Evolutionary conservation across 2,888 invertebrate species (phyloP), one percentile per base, ranked within the genome.

Genomic region (Pseudeuparius sepicola): DNA sequence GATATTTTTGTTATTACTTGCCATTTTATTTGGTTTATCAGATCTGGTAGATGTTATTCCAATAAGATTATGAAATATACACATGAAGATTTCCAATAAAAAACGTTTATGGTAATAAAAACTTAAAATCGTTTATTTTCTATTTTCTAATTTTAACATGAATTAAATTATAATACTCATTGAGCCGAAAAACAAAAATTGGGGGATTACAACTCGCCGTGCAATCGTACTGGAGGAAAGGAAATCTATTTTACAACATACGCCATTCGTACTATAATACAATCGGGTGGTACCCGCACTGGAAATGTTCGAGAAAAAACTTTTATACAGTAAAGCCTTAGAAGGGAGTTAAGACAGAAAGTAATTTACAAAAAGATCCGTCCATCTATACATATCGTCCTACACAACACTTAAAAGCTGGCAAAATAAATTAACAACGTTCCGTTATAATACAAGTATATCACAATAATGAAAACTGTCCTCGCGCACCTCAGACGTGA

Each of bases 401-500:
- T 51, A 53, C 49, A 55, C 54, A 50, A 57, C 57, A 57, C 55
- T 51, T 52, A 54, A 56, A 57, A 57, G 57, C 54, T 48, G 48
- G n/a, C n/a, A 47, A 52, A 56, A 59, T 57, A 58, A 59, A 57
- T 56, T 57, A 59, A 55, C 50, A 52, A 36, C 41, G 47, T 49
- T 50, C 46, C 47, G 54, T 53, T 55, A 55, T 53, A 50, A 43
- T 56, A 57, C 54, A 54, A 50, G 33, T 52, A 56, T 57, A 58
- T 58, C 57, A 58, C 57, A 57, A 52, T 54, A 45, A 50, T 44
- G 44, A 44, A n/a, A n/a, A n/a, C n/a, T n/a, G n/a, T n/a, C n/a
- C n/a, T n/a, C n/a, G n/a, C n/a, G n/a, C n/a, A n/a, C n/a, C 49
- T 57, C 59, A 75, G 48, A 75, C 75, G 52, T 75, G 73, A 51